These are phyloP conservation scores for Indicator maculatus DNA, from an alignment of 2,113 vertebrate species.

Conservation along the genomic window DNA sequence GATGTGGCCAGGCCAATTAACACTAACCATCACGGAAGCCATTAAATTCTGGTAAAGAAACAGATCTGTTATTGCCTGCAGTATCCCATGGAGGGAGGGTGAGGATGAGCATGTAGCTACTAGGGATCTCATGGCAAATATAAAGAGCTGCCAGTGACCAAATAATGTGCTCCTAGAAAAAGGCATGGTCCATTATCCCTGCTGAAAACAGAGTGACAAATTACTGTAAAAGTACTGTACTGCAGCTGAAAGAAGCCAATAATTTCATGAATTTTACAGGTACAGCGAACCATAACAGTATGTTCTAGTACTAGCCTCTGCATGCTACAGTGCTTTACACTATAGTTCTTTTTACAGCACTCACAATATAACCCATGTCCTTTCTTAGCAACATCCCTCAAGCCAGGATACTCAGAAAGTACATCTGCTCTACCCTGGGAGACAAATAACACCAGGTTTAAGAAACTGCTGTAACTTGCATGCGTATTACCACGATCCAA, in stretches of 20 bases:
- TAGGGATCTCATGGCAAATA: conserved; percentile 47
- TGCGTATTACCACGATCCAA: not conserved
- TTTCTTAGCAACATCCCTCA: conserved; percentile 53
- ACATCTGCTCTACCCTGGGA: conserved; percentile 6
- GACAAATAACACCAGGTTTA: conserved; percentile 15
- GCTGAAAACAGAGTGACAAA: conserved; percentile 73
- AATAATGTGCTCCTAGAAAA: conserved; percentile 68
- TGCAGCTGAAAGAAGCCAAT: conserved; percentile 68
- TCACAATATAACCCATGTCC: conserved; percentile 55
- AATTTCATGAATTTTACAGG: conserved; percentile 73
- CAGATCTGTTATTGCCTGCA: not conserved
- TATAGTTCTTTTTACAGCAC: conserved; percentile 45
- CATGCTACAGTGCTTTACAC: conserved; percentile 66
- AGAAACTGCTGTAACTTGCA: conserved; percentile 11
- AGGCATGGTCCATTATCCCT: conserved; percentile 69
- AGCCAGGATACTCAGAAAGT: conserved; percentile 25
- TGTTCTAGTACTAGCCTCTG: conserved; percentile 67
- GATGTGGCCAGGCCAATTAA: not conserved
- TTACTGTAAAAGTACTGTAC: conserved; percentile 69
- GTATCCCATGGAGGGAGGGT: not conserved
- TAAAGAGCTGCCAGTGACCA: conserved; percentile 65
- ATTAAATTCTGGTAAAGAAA: conserved; percentile 47
- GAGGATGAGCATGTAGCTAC: not conserved
- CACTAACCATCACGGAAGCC: not conserved
- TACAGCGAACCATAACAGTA: conserved; percentile 71